Conservation (phyloP, 2,113 vertebrate species). For the Neotoma lepida region DNA sequence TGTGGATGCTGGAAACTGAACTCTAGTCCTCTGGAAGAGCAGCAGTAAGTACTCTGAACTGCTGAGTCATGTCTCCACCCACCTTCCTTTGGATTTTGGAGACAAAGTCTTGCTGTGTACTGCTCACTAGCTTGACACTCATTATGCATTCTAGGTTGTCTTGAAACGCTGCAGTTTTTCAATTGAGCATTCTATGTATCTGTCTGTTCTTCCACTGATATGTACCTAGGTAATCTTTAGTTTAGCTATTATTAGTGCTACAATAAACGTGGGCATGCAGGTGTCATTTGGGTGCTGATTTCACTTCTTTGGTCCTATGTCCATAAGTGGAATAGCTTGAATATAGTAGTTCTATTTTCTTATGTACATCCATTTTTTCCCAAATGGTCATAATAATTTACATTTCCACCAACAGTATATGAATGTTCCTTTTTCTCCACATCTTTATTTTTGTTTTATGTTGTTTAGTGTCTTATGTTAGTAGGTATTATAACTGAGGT, state of each 20-base stretch:
- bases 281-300: not conserved
- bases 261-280: not conserved
- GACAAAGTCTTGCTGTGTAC: not conserved
- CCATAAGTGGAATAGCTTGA: not conserved
- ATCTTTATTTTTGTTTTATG: not conserved
- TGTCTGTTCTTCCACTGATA: not conserved
- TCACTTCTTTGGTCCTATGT: not conserved
- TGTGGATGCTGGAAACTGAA: not conserved
- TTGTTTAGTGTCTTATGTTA: not conserved
- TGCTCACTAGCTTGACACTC: not conserved
- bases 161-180: not conserved
- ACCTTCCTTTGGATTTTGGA: not conserved
- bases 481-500: not conserved
- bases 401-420: not conserved
- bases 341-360: not conserved
- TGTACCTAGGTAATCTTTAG: not conserved
- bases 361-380: not conserved
- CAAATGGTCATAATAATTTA: not conserved
- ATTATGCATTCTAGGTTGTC: not conserved
- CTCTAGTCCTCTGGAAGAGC: not conserved
- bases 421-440: not conserved
- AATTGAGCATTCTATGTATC: not conserved
- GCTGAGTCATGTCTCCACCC: too few species aligned
- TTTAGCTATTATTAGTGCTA: not conserved
- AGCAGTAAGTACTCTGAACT: not conserved